A percentile compares a stretch with the other conserved stretches of the same genome.
Conservation (phyloP, 2,888 invertebrate genomes). For the Andrena bucephala region DNA sequence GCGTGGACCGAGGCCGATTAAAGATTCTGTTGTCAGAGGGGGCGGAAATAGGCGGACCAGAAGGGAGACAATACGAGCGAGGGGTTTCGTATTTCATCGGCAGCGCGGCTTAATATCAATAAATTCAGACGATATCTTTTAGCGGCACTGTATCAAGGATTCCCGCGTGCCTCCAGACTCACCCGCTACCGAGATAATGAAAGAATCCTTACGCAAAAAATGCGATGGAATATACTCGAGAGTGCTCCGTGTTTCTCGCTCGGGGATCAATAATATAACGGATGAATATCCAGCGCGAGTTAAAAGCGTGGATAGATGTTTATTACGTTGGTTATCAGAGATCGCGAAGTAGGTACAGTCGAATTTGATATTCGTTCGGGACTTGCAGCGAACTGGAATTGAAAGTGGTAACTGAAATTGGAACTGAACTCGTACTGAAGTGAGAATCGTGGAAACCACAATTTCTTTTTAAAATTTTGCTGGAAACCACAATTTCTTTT, state of each 20-base stretch:
- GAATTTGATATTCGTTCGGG: no score
- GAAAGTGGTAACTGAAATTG: no score
- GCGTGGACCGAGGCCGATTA: conserved; percentile 11
- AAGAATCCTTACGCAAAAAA: neutral
- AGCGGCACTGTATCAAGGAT: conserved; percentile 18
- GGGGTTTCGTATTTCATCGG: conserved; percentile 8
- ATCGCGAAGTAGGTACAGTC: no score
- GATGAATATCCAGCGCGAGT: neutral
- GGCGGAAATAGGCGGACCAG: conserved; percentile 8
- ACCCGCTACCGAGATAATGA: conserved; percentile 5
- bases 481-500: no score
- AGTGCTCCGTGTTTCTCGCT: neutral
- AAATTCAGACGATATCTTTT: conserved; percentile 46
- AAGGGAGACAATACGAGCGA: conserved; percentile 5
- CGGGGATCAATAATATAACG: neutral
- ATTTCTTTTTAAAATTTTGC: no score
- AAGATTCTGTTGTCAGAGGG: conserved; percentile 33
- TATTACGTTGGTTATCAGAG: no score
- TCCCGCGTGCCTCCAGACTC: neutral
- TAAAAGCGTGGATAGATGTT: no score
- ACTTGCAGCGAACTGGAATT: no score
- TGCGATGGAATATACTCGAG: neutral
- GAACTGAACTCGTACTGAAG: no score
- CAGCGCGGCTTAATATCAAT: conserved; percentile 27
- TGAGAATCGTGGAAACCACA: no score